Conservation (phyloP, 2,113 vertebrate genomes). For the Dinomys branickii region DNA sequence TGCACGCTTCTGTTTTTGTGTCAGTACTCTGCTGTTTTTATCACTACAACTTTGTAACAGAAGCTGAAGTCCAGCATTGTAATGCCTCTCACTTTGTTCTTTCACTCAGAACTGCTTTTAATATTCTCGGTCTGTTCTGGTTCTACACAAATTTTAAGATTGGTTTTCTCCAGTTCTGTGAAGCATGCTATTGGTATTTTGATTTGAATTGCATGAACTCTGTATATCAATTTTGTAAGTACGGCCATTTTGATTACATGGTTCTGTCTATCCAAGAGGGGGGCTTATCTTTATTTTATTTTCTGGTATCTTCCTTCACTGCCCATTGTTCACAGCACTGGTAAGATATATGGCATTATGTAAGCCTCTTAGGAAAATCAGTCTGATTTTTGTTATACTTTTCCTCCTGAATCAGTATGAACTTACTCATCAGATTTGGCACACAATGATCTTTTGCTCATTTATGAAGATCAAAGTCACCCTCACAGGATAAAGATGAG, state of each 20-base stretch:
- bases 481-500: constrained; percentile 53
- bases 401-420: constrained; percentile 50
- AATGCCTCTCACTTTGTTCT: neutral
- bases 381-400: neutral
- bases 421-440: constrained; percentile 63
- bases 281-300: neutral
- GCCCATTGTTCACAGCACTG: rapidly evolving
- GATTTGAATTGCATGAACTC: neutral
- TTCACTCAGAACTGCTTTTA: neutral
- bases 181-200: neutral
- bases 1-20: neutral
- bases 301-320: neutral
- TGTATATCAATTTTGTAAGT: neutral
- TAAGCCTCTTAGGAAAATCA: neutral
- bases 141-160: neutral
- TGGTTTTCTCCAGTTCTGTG: neutral
- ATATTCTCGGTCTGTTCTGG: neutral
- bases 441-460: constrained; percentile 51
- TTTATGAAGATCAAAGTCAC: constrained; percentile 64
- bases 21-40: neutral
- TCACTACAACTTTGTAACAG: neutral
- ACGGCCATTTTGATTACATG: neutral
- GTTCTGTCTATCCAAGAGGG: neutral
- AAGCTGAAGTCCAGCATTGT: neutral
- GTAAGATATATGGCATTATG: neutral